phyloP scores from a whole-genome alignment of 2,888 invertebrate genomes.

The Athetis lepigone region DNA sequence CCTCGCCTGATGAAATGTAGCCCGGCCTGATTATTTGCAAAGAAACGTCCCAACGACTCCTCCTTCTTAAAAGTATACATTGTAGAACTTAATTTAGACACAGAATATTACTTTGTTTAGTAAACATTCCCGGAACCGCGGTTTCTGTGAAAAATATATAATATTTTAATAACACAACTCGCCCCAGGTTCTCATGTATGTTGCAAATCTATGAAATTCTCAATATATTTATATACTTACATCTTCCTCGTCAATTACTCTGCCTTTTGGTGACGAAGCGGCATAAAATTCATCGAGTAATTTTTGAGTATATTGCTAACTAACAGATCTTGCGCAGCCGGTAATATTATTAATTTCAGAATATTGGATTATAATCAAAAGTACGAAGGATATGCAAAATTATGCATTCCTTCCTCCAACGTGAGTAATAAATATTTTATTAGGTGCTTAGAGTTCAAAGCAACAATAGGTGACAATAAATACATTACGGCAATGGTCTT shows the following conservation, averaged over 20 bases:
- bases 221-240: too few relatives aligned
- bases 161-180: too few relatives aligned
- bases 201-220: too few relatives aligned
- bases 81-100: background rate
- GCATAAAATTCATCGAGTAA: too few relatives aligned
- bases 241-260: too few relatives aligned
- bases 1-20: conserved; percentile 3
- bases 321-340: too few relatives aligned
- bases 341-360: too few relatives aligned
- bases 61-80: background rate
- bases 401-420: background rate
- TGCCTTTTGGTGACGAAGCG: too few relatives aligned
- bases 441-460: background rate
- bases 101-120: background rate
- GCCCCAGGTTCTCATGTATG: too few relatives aligned
- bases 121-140: background rate
- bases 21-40: conserved; percentile 17
- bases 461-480: conserved; percentile 8
- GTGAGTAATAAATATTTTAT: conserved; percentile 1
- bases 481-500: conserved; percentile 11
- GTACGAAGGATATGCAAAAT: too few relatives aligned
- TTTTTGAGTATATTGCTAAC: too few relatives aligned
- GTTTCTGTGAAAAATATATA: background rate
- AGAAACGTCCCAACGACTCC: background rate
- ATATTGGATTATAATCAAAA: too few relatives aligned